Percentiles rank a stretch among this genome's conserved stretches.
Evolutionary conservation across 2,113 vertebrate species (phyloP).

Genomic region (Mirza zaza): DNA sequence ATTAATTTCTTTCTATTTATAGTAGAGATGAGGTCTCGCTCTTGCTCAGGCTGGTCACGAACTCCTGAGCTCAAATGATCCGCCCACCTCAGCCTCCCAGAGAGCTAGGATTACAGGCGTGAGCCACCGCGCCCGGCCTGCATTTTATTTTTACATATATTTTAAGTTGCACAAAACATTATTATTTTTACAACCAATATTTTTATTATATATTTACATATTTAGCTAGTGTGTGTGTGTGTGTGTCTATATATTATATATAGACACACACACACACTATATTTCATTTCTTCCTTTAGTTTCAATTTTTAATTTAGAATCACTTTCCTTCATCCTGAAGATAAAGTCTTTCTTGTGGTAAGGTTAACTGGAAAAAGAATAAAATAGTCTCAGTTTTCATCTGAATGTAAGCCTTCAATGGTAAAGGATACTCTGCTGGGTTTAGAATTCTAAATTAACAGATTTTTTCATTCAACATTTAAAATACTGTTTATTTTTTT

Average conservation of each 20-base stretch:
- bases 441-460: not conserved
- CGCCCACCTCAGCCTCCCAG: too few relatives aligned
- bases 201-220: not conserved
- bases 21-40: too few relatives aligned
- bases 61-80: too few relatives aligned
- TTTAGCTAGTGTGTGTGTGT: not conserved
- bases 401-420: not conserved
- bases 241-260: not conserved
- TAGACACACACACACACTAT: not conserved
- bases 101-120: too few relatives aligned
- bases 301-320: not conserved
- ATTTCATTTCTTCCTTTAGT: not conserved
- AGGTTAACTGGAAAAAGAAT: not conserved
- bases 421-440: not conserved
- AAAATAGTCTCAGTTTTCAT: not conserved
- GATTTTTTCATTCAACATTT: not conserved
- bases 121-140: too few relatives aligned
- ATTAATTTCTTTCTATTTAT: too few relatives aligned
- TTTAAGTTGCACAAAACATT: not conserved
- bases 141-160: not conserved
- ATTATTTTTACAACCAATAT: not conserved
- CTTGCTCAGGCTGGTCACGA: too few relatives aligned
- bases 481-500: not conserved
- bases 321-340: not conserved
- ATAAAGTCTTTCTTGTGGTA: not conserved